These are phyloP conservation scores for Penaeus monodon DNA, from an alignment of 2,888 invertebrate species.

Conservation along the genomic window DNA sequence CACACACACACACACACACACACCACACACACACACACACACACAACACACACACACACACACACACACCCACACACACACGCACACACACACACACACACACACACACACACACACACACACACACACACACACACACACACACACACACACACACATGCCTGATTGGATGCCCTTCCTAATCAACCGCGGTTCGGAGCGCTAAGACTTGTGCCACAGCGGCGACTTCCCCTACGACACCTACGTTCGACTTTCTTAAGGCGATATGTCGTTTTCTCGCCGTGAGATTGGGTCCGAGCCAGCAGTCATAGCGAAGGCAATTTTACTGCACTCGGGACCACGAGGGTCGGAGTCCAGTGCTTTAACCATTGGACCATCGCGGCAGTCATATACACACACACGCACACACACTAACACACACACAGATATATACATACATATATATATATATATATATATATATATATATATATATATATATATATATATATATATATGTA, in stretches of 20 bases:
- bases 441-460: constrained; percentile 11
- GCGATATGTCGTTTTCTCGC: too few species aligned
- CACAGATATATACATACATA: constrained; percentile 8
- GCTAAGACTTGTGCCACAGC: too few species aligned
- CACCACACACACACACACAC: neutral
- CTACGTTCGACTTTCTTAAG: too few species aligned
- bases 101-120: neutral
- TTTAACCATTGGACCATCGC: too few species aligned
- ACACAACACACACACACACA: neutral
- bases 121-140: constrained; percentile 6
- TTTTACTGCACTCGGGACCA: too few species aligned
- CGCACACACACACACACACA: neutral
- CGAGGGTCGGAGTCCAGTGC: too few species aligned
- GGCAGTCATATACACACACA: constrained; percentile 4
- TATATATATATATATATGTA: neutral
- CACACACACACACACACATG: neutral
- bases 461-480: constrained; percentile 12
- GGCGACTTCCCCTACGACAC: too few species aligned
- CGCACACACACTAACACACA: neutral
- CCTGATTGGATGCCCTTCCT: too few species aligned
- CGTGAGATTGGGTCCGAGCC: too few species aligned
- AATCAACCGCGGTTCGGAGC: too few species aligned
- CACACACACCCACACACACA: neutral
- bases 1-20: too few species aligned
- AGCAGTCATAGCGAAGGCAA: too few species aligned